Evolutionary conservation across 2,888 invertebrate genomes (phyloP), one percentile per base, ranked within the genome.

Genomic region (Melolontha melolontha): DNA sequence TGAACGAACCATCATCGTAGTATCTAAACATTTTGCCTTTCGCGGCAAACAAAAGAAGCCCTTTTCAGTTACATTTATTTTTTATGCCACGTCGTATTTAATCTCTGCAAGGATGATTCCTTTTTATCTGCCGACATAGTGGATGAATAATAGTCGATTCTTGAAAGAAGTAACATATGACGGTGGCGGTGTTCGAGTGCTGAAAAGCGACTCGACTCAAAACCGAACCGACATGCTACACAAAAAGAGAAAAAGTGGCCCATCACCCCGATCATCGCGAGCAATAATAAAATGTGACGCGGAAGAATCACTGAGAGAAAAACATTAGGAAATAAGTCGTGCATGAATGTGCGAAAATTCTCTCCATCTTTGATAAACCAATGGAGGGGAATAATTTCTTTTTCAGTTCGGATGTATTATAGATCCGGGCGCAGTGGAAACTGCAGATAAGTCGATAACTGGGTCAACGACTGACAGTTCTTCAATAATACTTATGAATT

Each of bases 331-430:
- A 72, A 67, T 68, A 73, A 75, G 70, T 73, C 75, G 75, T 74
- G 76, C 77, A 74, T 75, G 75, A 77, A 76, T 73, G 74, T 73
- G 75, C 72, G 72, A 75, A 75, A 75, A 77, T 75, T 72, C 75
- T 70, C 34, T 73, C 70, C 73, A 72, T 34, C 59, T 62, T 49
- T 74, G 76, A 76, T 75, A 76, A 76, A 72, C 73, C 76, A 77
- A 76, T 76, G 73, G 75, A 74, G 75, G 72, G 71, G 75, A 75
- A 77, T 76, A 76, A 77, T 75, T 77, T 72, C 72, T 69, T 74
- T 76, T 75, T 74, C 74, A 70, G 66, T 69, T 64, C 65, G 69
- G 73, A 72, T 72, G 74, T 76, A 74, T 73, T 74, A 75, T 75
- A 71, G 72, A 68, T 72, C 72, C 74, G 71, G 70, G 71, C 69